Evolutionary conservation across 2,888 invertebrate species (phyloP), one percentile per base, ranked within the genome.

Genomic region (Scaptomyza parva): DNA sequence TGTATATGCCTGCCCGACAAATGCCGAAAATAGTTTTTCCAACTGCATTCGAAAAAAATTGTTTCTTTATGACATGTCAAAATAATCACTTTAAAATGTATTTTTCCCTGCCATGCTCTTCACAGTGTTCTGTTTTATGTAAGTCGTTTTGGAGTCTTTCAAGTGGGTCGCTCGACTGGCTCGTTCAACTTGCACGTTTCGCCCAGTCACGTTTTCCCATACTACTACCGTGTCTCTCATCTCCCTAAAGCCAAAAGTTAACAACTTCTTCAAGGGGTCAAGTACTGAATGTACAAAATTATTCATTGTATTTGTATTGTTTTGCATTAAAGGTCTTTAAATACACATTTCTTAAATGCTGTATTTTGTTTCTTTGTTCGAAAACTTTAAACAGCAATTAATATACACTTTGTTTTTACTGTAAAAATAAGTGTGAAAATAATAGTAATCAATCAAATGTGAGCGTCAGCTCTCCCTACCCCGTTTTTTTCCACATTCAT

Each of bases 361-460:
- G 20, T n/a, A 9, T 17, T 20, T 20, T 12, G 14, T 28, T 45
- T 17, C 17, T 30, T 45, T 45, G 24, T 24, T 24, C 2, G 2
- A 22, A 48, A 22, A 14, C 22, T 17, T 39, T 40, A 17, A 35
- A 20, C 17, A 3, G 17, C 17, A 17, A 37, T 17, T 17, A 39
- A 11, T 14, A 45, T n/a, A n/a, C 18, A n/a, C 28, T 30, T 51
- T 41, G n/a, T 35, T 3, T 53, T 40, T 28, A 40, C 39, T 51
- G 52, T 53, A 22, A 45, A 60, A 26, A 50, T 62, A 2, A 20
- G 3, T 20, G 6, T 9, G 30, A 17, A 40, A 28, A 43, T 62
- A 51, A 64, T 52, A 28, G 70, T 61, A 60, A 78, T 78, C 76
- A 74, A 78, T 81, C 70, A 79, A 74, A 73, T 45, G 45, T 22